Conservation (phyloP, 1,140 invertebrate species). For the Anoplophora glabripennis region DNA sequence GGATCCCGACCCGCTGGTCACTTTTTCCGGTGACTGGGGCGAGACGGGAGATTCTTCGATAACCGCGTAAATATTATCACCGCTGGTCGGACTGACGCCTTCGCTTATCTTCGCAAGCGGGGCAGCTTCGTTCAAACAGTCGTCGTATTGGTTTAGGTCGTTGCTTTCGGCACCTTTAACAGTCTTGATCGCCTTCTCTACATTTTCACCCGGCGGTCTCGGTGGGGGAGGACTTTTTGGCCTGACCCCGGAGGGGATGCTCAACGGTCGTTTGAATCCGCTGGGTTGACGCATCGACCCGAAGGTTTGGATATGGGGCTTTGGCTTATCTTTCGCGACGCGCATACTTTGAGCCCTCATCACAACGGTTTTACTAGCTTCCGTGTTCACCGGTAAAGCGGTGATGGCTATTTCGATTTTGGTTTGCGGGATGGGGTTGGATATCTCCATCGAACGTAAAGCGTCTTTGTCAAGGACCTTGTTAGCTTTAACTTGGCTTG, state of each 20-base stretch:
- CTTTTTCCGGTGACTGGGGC: conserved; percentile 49
- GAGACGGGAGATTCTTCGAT: conserved; percentile 69
- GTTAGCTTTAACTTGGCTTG: conserved; percentile 58
- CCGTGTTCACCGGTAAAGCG: conserved; percentile 55
- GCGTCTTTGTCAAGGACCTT: conserved; percentile 67
- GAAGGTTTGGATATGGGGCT: conserved; percentile 67
- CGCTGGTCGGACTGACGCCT: conserved; percentile 54
- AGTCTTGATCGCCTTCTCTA: conserved; percentile 15
- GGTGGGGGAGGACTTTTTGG: conserved; percentile 66
- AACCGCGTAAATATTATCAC: conserved; percentile 81
- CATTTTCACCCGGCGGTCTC: conserved; percentile 51
- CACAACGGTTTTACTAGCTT: conserved; percentile 57
- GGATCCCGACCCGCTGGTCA: conserved; percentile 49
- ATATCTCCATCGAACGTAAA: conserved; percentile 75
- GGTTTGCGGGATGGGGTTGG: conserved; percentile 71
- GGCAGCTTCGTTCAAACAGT: conserved; percentile 67
- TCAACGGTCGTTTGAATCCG: conserved; percentile 64
- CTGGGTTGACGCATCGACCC: conserved; percentile 72
- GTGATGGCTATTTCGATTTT: conserved; percentile 60
- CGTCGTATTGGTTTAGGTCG: conserved; percentile 64
- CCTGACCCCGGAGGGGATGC: conserved; percentile 58
- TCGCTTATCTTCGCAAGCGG: conserved; percentile 63
- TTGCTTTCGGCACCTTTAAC: conserved; percentile 41
- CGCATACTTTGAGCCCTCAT: conserved; percentile 77
- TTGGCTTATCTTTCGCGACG: conserved; percentile 54